Conservation (phyloP, 1,140 invertebrate species). For the Orius laevigatus region DNA sequence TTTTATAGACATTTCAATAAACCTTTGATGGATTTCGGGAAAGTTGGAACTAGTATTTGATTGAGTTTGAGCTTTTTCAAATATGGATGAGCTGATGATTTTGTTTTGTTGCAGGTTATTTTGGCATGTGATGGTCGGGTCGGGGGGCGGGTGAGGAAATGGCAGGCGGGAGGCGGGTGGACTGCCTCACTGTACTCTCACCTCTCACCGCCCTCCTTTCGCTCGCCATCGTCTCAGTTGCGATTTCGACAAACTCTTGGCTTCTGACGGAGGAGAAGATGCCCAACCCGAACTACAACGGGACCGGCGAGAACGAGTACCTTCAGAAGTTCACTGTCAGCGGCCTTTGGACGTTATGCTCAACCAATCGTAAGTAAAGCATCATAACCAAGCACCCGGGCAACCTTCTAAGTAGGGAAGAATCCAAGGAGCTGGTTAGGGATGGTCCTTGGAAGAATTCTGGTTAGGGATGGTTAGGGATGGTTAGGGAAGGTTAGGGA, state of each 20-base stretch:
- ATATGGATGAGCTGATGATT: no score
- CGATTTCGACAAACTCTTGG: constrained; percentile 51
- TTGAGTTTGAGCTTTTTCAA: no score
- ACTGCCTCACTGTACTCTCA: constrained; percentile 31
- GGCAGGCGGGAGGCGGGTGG: constrained; percentile 6
- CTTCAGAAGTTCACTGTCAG: constrained; percentile 49
- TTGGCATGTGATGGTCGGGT: neutral
- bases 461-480: no score
- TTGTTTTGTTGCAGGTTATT: neutral
- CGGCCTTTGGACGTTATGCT: constrained; percentile 51
- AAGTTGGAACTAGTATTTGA: no score
- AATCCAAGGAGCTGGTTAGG: no score
- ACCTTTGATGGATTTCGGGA: no score
- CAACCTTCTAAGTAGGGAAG: no score
- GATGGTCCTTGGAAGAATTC: no score
- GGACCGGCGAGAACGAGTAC: constrained; percentile 37
- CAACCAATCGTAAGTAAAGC: constrained; percentile 50
- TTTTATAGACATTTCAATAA: no score
- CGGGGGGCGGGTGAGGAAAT: constrained; percentile 6
- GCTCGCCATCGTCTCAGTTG: constrained; percentile 41
- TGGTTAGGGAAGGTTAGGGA: no score
- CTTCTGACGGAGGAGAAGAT: constrained; percentile 52
- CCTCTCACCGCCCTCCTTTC: constrained; percentile 44
- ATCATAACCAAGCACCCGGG: no score
- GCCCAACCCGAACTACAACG: constrained; percentile 44